These are phyloP conservation scores for Neolamprologus falcicula DNA, from an alignment of 2,113 vertebrate genomes.

Conservation along the genomic window DNA sequence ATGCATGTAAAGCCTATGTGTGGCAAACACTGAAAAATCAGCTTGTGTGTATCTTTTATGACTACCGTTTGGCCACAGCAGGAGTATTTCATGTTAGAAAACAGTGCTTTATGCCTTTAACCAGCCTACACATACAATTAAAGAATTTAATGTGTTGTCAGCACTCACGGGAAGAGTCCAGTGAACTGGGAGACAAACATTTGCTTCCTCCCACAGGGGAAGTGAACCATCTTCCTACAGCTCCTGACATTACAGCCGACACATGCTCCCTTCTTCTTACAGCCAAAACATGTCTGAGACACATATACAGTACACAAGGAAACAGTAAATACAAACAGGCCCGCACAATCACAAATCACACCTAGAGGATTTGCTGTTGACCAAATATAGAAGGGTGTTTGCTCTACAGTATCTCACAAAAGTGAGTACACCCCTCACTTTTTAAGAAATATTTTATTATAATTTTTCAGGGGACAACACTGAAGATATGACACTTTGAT, in stretches of 20 bases:
- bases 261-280: conserved; percentile 86
- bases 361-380: not conserved
- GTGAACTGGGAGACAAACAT: conserved; percentile 89
- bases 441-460: not conserved
- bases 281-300: conserved; percentile 76
- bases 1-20: not conserved
- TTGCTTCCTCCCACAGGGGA: conserved; percentile 81
- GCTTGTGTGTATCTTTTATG: not conserved
- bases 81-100: not conserved
- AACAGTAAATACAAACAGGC: not conserved
- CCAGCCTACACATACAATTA: not conserved
- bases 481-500: not conserved
- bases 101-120: not conserved
- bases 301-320: not conserved
- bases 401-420: not conserved
- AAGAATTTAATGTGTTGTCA: not conserved
- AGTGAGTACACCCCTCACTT: not conserved
- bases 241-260: conserved; percentile 81
- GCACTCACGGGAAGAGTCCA: conserved; percentile 83
- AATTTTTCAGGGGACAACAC: not conserved
- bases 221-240: conserved; percentile 86
- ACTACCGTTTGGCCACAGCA: not conserved
- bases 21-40: not conserved
- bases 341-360: not conserved
- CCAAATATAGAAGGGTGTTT: not conserved